Conservation (phyloP, 2,888 invertebrate species). For the Allolobophora icterica region DNA sequence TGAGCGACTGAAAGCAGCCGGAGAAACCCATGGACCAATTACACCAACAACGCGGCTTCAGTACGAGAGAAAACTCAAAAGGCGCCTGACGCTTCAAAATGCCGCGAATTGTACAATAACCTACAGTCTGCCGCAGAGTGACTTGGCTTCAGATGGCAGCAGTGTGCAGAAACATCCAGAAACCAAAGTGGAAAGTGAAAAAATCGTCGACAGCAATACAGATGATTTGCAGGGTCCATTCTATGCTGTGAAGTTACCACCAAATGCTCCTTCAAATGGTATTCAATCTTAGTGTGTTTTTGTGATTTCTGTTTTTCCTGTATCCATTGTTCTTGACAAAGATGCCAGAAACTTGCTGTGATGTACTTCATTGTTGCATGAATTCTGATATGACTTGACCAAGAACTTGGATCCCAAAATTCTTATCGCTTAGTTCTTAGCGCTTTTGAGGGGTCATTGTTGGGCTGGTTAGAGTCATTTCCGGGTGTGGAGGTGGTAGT, state of each 20-base stretch:
- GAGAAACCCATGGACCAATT: background rate
- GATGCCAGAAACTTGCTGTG: no score
- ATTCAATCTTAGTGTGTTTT: background rate
- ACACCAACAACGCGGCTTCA: conserved; percentile 4
- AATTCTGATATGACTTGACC: no score
- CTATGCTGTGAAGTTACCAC: background rate
- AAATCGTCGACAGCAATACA: background rate
- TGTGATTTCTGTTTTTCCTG: background rate
- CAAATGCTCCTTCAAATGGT: background rate
- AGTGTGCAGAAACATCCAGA: background rate
- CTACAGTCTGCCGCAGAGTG: background rate
- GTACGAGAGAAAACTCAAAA: conserved; percentile 15
- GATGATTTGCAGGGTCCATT: background rate
- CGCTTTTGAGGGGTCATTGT: no score
- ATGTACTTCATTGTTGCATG: no score
- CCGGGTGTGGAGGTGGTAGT: no score
- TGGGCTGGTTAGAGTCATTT: no score
- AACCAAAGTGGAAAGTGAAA: background rate
- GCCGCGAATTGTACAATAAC: background rate
- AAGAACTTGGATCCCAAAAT: no score
- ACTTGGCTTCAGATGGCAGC: background rate
- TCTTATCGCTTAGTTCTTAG: no score
- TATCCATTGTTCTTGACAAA: background rate
- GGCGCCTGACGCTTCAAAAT: background rate
- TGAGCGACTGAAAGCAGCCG: background rate